Evolutionary conservation across 2,113 vertebrate species (phyloP).

Genomic region (Mungos mungo): DNA sequence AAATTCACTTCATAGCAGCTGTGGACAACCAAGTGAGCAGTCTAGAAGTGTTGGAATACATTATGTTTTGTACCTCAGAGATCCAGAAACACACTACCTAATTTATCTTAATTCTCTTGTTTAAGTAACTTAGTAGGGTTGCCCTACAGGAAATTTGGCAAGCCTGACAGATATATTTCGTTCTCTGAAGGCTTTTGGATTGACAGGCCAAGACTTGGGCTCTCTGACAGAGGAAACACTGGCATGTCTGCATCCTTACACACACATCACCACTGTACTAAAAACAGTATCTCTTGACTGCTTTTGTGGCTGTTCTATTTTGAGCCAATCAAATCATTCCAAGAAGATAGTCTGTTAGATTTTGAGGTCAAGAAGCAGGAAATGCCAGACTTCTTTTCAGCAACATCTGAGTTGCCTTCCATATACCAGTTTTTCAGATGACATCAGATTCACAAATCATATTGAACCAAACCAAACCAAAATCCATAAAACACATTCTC

Average conservation of each 20-base stretch:
- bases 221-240: not conserved
- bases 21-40: not conserved
- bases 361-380: not conserved
- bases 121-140: not conserved
- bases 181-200: conserved; percentile 51
- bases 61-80: not conserved
- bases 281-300: not conserved
- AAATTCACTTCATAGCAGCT: not conserved
- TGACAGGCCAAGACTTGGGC: conserved; percentile 1
- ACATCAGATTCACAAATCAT: not conserved
- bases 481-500: not conserved
- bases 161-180: not conserved
- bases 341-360: not conserved
- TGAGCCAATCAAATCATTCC: not conserved
- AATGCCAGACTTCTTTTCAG: not conserved
- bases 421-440: not conserved
- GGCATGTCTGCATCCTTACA: not conserved
- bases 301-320: not conserved
- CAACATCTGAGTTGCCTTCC: not conserved
- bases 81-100: conserved; percentile 32
- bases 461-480: not conserved
- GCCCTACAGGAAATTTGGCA: conserved; percentile 21
- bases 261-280: not conserved
- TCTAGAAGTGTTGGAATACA: not conserved
- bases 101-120: conserved; percentile 33